Base-by-base conservation (phyloP, 37 sponge, comb jelly and placozoan genomes). In the Hormiphora californensis region DNA sequence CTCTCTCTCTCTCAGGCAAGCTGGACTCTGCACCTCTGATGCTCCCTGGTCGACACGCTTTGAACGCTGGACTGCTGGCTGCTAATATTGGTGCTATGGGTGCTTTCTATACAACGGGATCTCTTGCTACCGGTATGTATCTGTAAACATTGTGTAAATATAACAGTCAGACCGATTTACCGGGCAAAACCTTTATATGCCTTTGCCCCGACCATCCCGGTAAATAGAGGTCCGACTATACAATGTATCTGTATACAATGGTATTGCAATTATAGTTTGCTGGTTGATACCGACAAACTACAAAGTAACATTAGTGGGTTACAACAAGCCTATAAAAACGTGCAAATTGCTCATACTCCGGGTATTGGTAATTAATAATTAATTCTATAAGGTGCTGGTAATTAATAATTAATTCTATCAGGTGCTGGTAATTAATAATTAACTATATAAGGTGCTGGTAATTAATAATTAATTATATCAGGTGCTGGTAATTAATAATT, bases 81-180 rank as follows among this genome's bases (percentile, higher is more conserved):
- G 73, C 87, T 30, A 90, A 89, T 54, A 92, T 93, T 0, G 94
- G 92, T 21, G 88, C 92, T 12, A 86, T 95, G 73, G 96, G 92
- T 1, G 88, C 86, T 85, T 95, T 86, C 88, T 92, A 92, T 91
- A 92, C 87, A 54, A 89, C 90, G 46, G 88, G 90, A 19, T 91
- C 90, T 9, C 89, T 88, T 54, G 49, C 86, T 0, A 63, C 88
- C 0, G 96, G 93, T 63, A 69, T 90, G 90, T n/a, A n/a, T n/a
- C n/a, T n/a, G n/a, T n/a, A n/a, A n/a, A n/a, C n/a, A n/a, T n/a
- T n/a, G n/a, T n/a, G n/a, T n/a, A n/a, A n/a, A n/a, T n/a, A n/a
- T n/a, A n/a, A n/a, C n/a, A n/a, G n/a, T n/a, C n/a, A n/a, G n/a
- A n/a, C n/a, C n/a, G n/a, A n/a, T n/a, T n/a, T n/a, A n/a, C n/a